phyloP scores from a whole-genome alignment of 2,113 vertebrate species.

The Empidonax traillii region DNA sequence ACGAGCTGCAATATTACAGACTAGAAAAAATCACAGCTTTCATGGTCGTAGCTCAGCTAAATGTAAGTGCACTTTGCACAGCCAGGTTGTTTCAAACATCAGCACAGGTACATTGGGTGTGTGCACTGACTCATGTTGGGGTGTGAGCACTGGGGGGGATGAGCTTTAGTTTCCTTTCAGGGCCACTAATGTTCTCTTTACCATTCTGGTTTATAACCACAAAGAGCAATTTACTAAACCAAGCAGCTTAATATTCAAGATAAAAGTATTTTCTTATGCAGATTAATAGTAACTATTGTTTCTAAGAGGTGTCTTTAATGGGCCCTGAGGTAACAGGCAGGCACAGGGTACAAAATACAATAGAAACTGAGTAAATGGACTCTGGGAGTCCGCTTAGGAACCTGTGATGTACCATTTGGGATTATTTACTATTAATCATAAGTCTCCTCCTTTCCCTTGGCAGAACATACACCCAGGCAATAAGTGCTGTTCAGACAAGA shows the following conservation, averaged over 20 bases:
- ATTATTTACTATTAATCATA: not conserved
- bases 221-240: not conserved
- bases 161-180: not conserved
- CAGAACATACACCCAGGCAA: too few species aligned
- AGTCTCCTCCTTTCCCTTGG: not conserved
- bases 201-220: not conserved
- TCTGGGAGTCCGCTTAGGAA: not conserved
- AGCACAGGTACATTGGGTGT: not conserved
- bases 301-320: not conserved
- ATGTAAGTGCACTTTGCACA: not conserved
- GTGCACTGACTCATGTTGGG: rapidly evolving
- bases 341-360: not conserved
- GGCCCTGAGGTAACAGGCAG: not conserved
- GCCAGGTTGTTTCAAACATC: not conserved
- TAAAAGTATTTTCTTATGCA: not conserved
- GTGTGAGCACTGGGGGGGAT: too few species aligned
- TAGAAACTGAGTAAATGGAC: not conserved
- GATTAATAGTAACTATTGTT: not conserved
- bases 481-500: not conserved
- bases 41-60: not conserved
- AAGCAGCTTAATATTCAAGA: not conserved
- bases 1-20: not conserved
- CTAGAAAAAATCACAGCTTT: not conserved
- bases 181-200: not conserved
- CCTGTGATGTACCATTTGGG: not conserved